These are phyloP conservation scores for Fabriciana adippe DNA, from an alignment of 2,888 invertebrate species.

Conservation along the genomic window DNA sequence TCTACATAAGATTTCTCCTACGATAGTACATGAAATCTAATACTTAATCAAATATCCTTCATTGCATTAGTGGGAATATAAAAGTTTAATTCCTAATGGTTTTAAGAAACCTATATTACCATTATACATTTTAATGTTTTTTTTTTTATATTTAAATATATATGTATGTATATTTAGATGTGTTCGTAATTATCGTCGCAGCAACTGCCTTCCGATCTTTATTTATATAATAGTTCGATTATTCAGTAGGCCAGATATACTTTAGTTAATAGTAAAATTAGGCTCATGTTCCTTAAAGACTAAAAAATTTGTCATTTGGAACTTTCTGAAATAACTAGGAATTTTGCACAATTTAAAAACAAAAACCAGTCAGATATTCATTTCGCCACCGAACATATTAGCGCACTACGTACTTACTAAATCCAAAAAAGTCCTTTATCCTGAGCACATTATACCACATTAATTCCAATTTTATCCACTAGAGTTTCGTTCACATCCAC, in stretches of 20 bases:
- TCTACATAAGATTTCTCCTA: slow-evolving; percentile 68
- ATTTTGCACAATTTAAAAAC: slow-evolving; percentile 49
- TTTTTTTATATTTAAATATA: slow-evolving; percentile 70
- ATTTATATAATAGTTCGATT: slow-evolving; percentile 65
- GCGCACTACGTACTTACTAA: slow-evolving; percentile 54
- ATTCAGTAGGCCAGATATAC: slow-evolving; percentile 72
- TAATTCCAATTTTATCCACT: slow-evolving; percentile 38
- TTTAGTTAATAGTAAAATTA: slow-evolving; percentile 69
- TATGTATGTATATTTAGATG: slow-evolving; percentile 45
- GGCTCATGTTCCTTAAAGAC: slow-evolving; percentile 65
- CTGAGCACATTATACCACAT: slow-evolving; percentile 39
- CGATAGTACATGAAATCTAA: slow-evolving; percentile 61
- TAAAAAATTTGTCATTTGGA: slow-evolving; percentile 52
- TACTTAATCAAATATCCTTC: slow-evolving; percentile 73
- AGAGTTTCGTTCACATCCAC: slow-evolving; percentile 40
- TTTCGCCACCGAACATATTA: slow-evolving; percentile 43
- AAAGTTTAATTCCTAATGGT: slow-evolving; percentile 76
- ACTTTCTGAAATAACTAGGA: slow-evolving; percentile 54
- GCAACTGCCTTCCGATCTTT: slow-evolving; percentile 43
- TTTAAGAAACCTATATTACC: slow-evolving; percentile 79
- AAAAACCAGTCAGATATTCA: slow-evolving; percentile 37
- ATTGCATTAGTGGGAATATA: slow-evolving; percentile 80
- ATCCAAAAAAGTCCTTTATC: slow-evolving; percentile 40
- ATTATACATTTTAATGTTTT: slow-evolving; percentile 77
- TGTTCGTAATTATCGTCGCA: slow-evolving; percentile 49